These are phyloP conservation scores for Pao palembangensis DNA, from an alignment of 2,113 vertebrate species.

Conservation along the genomic window DNA sequence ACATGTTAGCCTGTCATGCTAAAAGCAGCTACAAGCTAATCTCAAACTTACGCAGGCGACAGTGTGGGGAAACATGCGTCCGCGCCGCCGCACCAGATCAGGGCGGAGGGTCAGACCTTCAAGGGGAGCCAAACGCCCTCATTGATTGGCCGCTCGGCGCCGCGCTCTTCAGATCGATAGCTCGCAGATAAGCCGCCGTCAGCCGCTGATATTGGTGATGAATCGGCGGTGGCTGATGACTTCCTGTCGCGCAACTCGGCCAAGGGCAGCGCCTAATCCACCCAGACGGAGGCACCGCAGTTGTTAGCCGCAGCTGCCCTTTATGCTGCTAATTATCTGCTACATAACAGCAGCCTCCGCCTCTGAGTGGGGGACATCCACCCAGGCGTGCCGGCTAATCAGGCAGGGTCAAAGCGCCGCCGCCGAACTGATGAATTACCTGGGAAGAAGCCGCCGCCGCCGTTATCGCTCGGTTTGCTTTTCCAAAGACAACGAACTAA, in stretches of 20 bases:
- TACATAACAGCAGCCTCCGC: neutral
- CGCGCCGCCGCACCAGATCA: no score
- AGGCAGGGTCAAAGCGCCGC: constrained; percentile 15
- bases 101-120: constrained; percentile 52
- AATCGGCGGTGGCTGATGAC: constrained; percentile 44
- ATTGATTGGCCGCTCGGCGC: constrained; percentile 61
- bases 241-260: constrained; percentile 14
- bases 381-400: constrained; percentile 12
- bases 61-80: no score
- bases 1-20: no score
- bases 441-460: constrained; percentile 10
- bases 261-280: constrained; percentile 2
- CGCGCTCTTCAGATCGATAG: constrained; percentile 56
- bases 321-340: neutral
- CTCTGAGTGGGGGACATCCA: constrained; percentile 19
- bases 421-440: constrained; percentile 21
- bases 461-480: constrained; percentile 60
- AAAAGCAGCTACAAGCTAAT: no score
- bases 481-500: constrained; percentile 69
- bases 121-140: constrained; percentile 69
- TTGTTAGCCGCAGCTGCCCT: no score
- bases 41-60: no score
- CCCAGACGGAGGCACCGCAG: neutral
- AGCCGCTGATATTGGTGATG: constrained; percentile 56
- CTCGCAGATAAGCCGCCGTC: constrained; percentile 67